A percentile compares a stretch with the other conserved stretches of the same genome.
Conservation (phyloP, 2,113 vertebrate genomes). For the Mobula birostris region DNA sequence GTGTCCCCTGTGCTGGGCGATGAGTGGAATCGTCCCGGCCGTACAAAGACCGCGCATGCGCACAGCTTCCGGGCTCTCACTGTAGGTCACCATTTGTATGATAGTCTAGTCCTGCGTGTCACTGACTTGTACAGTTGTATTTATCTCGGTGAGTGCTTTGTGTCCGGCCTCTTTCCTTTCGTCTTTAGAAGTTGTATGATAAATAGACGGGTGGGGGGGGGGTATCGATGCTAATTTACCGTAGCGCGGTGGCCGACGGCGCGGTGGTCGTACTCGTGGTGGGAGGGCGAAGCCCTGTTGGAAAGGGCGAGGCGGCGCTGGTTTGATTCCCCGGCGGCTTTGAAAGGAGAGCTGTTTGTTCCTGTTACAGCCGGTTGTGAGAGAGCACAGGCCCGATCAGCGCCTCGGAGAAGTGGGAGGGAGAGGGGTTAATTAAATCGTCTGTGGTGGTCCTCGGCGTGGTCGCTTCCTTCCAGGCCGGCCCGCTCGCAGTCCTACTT, state of each 20-base stretch:
- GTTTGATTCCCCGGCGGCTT: not conserved
- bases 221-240: no score
- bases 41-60: conserved; percentile 9
- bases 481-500: no score
- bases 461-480: no score
- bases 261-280: not conserved
- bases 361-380: not conserved
- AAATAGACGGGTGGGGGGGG: not conserved
- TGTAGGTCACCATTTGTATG: not conserved
- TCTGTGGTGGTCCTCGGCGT: no score
- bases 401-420: not conserved
- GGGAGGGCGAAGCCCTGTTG: not conserved
- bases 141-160: not conserved
- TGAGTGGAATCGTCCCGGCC: not conserved
- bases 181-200: no score
- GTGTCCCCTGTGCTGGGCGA: not conserved
- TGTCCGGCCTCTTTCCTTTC: not conserved
- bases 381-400: no score
- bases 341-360: not conserved
- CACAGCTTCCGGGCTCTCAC: not conserved
- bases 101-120: not conserved
- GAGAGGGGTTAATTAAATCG: no score
- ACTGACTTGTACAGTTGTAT: conserved; percentile 22
- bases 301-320: not conserved
- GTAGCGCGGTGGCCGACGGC: no score